These are phyloP conservation scores for Xyliphius kryptos DNA, from an alignment of 2,113 vertebrate species.

Conservation along the genomic window DNA sequence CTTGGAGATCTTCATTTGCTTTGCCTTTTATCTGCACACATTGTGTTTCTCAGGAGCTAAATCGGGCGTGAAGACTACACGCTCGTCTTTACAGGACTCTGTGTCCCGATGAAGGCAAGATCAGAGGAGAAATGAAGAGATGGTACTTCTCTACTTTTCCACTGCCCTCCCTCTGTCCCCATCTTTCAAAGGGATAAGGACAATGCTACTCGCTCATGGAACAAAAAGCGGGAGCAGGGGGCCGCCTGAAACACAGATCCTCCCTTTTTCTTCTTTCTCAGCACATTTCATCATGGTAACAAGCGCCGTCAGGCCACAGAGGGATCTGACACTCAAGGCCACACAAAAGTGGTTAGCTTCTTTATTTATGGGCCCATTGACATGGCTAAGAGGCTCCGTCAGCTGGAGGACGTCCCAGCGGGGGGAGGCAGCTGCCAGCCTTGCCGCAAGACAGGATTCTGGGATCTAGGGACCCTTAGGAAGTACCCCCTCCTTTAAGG, in stretches of 20 bases:
- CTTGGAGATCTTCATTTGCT: constrained; percentile 33
- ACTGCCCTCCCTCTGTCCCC: constrained; percentile 44
- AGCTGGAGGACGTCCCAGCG: constrained; percentile 72
- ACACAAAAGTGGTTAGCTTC: constrained; percentile 73
- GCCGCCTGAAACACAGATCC: constrained; percentile 52
- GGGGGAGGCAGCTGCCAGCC: constrained; percentile 70
- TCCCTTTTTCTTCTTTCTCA: constrained; percentile 47
- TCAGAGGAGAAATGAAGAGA: constrained; percentile 66
- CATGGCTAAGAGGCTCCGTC: constrained; percentile 67
- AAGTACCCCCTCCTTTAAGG: constrained; percentile 49
- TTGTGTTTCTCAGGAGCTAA: constrained; percentile 30
- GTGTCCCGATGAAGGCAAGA: constrained; percentile 60
- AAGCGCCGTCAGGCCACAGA: constrained; percentile 66
- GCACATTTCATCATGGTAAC: constrained; percentile 72
- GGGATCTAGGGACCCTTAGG: constrained; percentile 57
- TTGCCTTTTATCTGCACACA: neutral
- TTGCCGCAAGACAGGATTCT: constrained; percentile 56
- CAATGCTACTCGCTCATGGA: constrained; percentile 61
- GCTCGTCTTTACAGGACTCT: constrained; percentile 62
- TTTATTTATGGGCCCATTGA: constrained; percentile 75
- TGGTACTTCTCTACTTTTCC: constrained; percentile 58
- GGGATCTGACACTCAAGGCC: constrained; percentile 59
- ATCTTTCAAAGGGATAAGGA: constrained; percentile 53
- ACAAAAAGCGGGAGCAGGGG: constrained; percentile 55
- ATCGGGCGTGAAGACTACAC: constrained; percentile 64